Evolutionary conservation across 2,888 invertebrate species (phyloP), one percentile per base, ranked within the genome.

Genomic region (Ganaspis brasiliensis): DNA sequence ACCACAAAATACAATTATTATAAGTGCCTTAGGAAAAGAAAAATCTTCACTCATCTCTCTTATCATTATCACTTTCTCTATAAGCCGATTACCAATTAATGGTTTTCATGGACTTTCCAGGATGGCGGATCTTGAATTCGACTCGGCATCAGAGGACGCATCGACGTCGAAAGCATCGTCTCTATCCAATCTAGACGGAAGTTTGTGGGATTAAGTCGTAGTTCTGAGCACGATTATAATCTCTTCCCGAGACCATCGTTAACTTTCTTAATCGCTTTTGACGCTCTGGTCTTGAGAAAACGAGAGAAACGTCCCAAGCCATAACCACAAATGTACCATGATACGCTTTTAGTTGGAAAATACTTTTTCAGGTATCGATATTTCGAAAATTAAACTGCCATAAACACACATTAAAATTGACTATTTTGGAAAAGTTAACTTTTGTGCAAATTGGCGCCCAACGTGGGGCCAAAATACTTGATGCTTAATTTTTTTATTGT

Each of bases 151-250:
- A 59, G 49, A 78, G 78, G 73, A 70, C 61, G 76, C 75, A 74
- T 71, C 79, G 80, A 81, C 80, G 82, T 82, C 82, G 81, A 82
- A 78, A 79, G 67, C 79, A 79, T 80, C 77, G 82, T 75, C 79
- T 78, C 77, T 78, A 80, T 83, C 82, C 83, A 82, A 80, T 80
- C 78, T 83, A 79, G 73, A 77, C 77, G 73, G 74, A 80, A 78
- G 76, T 81, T 81, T 75, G 75, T 74, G 59, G 81, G 81, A 81
- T 81, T 81, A 81, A 78, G 74, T 80, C 78, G 81, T 81, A 81
- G 80, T 81, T 80, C 81, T 72, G 72, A 75, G 75, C 76, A 75
- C 74, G 81, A 81, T 81, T 81, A 81, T 81, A 81, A 80, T 81
- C 78, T 79, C 79, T 75, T 45, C 67, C 45, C 24, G 45, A 19